phyloP scores from a whole-genome alignment of 1,140 invertebrate species.

The Odontomachus brunneus region DNA sequence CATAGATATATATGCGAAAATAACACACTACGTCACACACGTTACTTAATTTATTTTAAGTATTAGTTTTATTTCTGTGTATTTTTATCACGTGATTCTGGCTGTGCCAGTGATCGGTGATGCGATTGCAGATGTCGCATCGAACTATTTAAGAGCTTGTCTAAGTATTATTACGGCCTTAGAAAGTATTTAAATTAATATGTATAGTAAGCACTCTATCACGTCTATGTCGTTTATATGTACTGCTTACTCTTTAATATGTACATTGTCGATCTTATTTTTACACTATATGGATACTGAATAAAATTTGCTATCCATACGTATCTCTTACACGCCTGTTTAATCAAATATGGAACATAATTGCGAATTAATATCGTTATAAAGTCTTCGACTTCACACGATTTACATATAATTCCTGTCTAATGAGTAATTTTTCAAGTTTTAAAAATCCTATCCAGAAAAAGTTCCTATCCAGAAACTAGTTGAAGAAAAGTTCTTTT shows the following conservation, averaged over 20 bases:
- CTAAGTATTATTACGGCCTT: conserved; percentile 68
- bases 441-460: too few species aligned
- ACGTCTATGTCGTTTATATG: conserved; percentile 67
- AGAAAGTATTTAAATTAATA: conserved; percentile 67
- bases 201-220: conserved; percentile 57
- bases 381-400: too few species aligned
- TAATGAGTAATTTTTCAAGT: too few species aligned
- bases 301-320: conserved; percentile 72
- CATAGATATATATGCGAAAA: conserved; percentile 4
- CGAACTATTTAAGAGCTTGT: conserved; percentile 50
- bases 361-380: not conserved
- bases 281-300: conserved; percentile 72
- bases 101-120: conserved; percentile 25
- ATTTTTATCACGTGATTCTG: conserved; percentile 50
- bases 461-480: too few species aligned
- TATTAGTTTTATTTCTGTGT: conserved; percentile 54
- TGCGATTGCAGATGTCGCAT: conserved; percentile 14
- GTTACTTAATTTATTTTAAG: conserved; percentile 46
- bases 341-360: not conserved
- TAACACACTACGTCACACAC: not conserved
- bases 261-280: conserved; percentile 72
- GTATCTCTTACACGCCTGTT: not conserved
- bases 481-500: too few species aligned
- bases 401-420: too few species aligned
- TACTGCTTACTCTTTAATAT: conserved; percentile 70